Conservation (phyloP, 2,888 invertebrate genomes). For the Parasteatoda lunata region DNA sequence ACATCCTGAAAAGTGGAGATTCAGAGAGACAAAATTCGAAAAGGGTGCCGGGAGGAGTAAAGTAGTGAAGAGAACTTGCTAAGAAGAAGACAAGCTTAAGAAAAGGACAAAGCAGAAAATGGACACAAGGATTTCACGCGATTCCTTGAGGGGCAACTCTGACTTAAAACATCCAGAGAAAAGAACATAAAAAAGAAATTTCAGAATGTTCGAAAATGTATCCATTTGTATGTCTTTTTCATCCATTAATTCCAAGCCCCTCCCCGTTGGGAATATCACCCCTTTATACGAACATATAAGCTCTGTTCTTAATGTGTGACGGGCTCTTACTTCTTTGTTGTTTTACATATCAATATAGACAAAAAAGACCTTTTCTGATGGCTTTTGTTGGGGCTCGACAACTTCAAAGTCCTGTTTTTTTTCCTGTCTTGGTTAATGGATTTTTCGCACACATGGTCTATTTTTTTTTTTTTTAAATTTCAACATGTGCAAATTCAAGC, state of each 20-base stretch:
- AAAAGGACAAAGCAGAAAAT: slow-evolving; percentile 60
- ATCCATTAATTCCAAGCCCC: slow-evolving; percentile 52
- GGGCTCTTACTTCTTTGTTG: slow-evolving; percentile 11
- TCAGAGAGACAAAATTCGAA: background rate
- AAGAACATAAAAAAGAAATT: slow-evolving; percentile 14
- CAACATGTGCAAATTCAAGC: no score
- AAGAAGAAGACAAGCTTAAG: slow-evolving; percentile 34
- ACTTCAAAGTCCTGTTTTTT: background rate
- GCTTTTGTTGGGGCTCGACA: background rate
- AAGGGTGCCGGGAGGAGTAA: slow-evolving; percentile 1
- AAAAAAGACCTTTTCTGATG: slow-evolving; percentile 4
- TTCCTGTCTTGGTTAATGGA: background rate
- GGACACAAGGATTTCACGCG: slow-evolving; percentile 60
- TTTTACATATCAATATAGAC: slow-evolving; percentile 42
- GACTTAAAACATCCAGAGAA: background rate
- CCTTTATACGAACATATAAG: background rate
- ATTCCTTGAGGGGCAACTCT: slow-evolving; percentile 51
- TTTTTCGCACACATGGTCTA: background rate
- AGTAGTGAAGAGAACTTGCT: background rate
- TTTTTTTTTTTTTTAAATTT: background rate
- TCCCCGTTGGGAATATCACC: slow-evolving; percentile 21
- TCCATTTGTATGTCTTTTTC: slow-evolving; percentile 61
- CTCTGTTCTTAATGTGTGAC: background rate
- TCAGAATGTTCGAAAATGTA: slow-evolving; percentile 57
- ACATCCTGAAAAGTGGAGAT: slow-evolving; percentile 39